Conservation (phyloP, 2,888 invertebrate genomes). For the Tineola bisselliella region DNA sequence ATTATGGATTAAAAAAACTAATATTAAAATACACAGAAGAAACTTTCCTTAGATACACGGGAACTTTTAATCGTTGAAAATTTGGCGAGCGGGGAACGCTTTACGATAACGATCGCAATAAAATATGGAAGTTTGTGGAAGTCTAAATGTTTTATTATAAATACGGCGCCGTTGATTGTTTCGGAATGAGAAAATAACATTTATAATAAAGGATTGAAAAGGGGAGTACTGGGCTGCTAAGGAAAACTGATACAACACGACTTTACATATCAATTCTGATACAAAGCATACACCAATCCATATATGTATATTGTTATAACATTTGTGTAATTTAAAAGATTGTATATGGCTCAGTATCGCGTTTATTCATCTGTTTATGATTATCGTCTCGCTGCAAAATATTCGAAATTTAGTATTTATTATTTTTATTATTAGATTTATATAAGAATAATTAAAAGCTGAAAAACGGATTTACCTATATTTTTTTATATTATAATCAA, state of each 20-base stretch:
- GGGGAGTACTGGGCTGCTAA: conserved; percentile 13
- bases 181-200: conserved; percentile 22
- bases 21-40: conserved; percentile 2
- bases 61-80: conserved; percentile 50
- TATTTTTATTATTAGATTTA: too few species aligned
- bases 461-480: too few species aligned
- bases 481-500: too few species aligned
- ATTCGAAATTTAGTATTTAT: too few species aligned
- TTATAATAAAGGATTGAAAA: conserved; percentile 9
- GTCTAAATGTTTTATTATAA: conserved; percentile 65
- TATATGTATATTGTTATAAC: too few species aligned
- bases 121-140: conserved; percentile 65
- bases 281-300: too few species aligned
- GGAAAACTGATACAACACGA: not conserved
- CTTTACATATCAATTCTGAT: too few species aligned
- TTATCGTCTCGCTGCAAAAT: too few species aligned
- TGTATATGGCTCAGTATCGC: too few species aligned
- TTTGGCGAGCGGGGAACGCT: conserved; percentile 31
- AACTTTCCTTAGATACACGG: conserved; percentile 13
- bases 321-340: too few species aligned
- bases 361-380: too few species aligned
- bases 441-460: too few species aligned
- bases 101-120: conserved; percentile 67
- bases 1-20: conserved; percentile 1
- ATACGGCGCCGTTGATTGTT: conserved; percentile 40